Conservation (phyloP, 1,140 invertebrate species). For the Chrysoperla carnea region DNA sequence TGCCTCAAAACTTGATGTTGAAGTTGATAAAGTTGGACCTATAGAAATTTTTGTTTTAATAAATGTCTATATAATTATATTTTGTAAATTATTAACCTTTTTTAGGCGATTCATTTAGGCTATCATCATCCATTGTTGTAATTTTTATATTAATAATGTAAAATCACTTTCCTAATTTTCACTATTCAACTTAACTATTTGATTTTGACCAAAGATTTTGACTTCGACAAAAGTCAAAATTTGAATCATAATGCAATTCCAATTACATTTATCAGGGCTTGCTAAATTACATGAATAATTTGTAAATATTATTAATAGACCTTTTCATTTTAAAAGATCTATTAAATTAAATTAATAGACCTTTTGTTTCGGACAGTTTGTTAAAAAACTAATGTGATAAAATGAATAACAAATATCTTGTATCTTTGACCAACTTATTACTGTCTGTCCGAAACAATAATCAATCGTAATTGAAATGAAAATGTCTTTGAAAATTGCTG, state of each 20-base stretch:
- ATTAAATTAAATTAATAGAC: too few relatives aligned
- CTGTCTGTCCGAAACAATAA: too few relatives aligned
- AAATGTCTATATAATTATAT: too few relatives aligned
- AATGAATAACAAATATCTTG: too few relatives aligned
- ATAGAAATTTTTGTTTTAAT: conserved; percentile 5
- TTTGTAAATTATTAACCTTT: conserved; percentile 10
- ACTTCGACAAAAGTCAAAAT: neutral
- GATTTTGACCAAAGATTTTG: neutral
- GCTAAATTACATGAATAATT: neutral
- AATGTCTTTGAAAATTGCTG: too few relatives aligned
- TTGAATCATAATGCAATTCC: conserved; percentile 4
- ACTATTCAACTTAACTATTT: conserved; percentile 1
- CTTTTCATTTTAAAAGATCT: too few relatives aligned
- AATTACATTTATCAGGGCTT: neutral
- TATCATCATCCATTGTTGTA: conserved; percentile 13
- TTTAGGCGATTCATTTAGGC: conserved; percentile 17
- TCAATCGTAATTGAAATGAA: too few relatives aligned
- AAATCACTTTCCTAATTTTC: neutral
- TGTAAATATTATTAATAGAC: too few relatives aligned
- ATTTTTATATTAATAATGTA: conserved; percentile 4
- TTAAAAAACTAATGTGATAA: too few relatives aligned
- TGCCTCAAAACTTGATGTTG: conserved; percentile 65
- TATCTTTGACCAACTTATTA: too few relatives aligned
- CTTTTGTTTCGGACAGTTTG: too few relatives aligned
- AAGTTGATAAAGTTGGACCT: conserved; percentile 59